These are phyloP conservation scores for Aythya baeri DNA, from an alignment of 2,113 vertebrate genomes.

Conservation along the genomic window DNA sequence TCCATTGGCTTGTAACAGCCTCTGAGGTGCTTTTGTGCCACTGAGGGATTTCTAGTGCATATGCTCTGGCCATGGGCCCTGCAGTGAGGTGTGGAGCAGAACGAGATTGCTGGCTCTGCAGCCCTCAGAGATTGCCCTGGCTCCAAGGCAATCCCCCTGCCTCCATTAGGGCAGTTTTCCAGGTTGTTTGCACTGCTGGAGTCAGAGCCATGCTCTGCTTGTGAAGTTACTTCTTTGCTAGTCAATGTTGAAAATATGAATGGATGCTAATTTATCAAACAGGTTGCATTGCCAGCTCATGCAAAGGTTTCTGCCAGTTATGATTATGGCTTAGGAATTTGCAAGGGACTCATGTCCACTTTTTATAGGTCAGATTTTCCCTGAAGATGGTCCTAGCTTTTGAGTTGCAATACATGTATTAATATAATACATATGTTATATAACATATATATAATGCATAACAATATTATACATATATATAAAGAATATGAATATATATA, in stretches of 20 bases:
- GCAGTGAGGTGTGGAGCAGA: background rate
- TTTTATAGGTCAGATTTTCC: background rate
- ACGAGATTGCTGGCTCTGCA: background rate
- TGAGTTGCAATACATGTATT: background rate
- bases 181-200: background rate
- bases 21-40: background rate
- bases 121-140: background rate
- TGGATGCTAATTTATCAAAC: background rate
- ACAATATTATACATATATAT: background rate
- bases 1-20: background rate
- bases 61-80: background rate
- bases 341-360: background rate
- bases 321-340: background rate
- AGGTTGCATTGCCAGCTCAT: background rate
- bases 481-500: no score
- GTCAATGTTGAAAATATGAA: background rate
- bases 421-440: background rate
- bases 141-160: background rate
- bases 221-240: background rate
- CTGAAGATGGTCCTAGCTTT: background rate
- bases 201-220: background rate
- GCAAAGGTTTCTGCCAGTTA: background rate
- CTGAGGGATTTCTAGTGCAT: rapidly evolving
- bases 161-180: background rate
- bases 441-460: background rate